Conservation (phyloP, 2,113 vertebrate species). For the Maccullochella peelii region DNA sequence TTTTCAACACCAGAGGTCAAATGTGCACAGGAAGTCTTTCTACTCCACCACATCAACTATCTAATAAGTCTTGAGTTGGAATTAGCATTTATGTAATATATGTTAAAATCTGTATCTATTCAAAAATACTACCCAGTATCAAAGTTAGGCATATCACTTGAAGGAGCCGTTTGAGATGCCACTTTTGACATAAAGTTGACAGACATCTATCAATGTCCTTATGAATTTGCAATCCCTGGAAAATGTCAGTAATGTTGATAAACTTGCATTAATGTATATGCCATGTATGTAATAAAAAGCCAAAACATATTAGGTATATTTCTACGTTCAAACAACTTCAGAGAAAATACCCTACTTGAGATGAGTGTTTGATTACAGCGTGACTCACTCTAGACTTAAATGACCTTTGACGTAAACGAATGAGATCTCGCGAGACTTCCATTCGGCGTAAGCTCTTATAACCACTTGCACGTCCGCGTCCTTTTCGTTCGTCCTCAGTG, state of each 20-base stretch:
- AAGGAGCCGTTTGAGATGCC: neutral
- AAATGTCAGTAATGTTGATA: neutral
- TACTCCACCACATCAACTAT: neutral
- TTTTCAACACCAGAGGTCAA: constrained; percentile 47
- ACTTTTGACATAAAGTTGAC: neutral
- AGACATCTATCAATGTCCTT: neutral
- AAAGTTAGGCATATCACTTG: neutral
- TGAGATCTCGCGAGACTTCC: constrained; percentile 74
- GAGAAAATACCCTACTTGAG: neutral
- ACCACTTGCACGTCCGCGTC: constrained; percentile 37
- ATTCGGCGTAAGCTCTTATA: constrained; percentile 51
- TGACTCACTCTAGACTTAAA: neutral
- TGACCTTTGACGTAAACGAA: neutral
- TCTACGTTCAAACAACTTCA: neutral
- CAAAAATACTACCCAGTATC: neutral
- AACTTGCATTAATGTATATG: neutral
- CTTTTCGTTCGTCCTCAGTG: constrained; percentile 88
- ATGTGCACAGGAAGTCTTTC: constrained; percentile 2
- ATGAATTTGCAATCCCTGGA: neutral
- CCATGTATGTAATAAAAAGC: neutral
- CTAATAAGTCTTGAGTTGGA: neutral
- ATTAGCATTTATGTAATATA: neutral
- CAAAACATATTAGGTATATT: neutral
- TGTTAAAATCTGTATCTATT: neutral
- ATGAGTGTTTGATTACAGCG: neutral